Evolutionary conservation across 2,797 vertebrate species (phyloP), one percentile per base, ranked within the genome.

Genomic region (Telmatherina bonti): DNA sequence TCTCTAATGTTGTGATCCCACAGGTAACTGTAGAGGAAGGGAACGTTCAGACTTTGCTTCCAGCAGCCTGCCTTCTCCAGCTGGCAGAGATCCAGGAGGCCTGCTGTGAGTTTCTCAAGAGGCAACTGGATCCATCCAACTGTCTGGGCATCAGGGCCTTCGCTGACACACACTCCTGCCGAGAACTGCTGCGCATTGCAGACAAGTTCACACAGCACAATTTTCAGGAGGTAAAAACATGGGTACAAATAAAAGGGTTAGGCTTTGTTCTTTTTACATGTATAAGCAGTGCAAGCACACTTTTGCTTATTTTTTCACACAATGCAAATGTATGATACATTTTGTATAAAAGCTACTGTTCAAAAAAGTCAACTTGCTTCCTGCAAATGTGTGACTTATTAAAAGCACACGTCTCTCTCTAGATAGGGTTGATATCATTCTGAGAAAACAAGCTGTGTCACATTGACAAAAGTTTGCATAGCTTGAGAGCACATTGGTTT

Each of bases 141-240:
- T 99, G 98, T 90, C 91, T 99, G 72, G 98, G 98, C 79, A 99
- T 99, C 91, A 94, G 98, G 78, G 98, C 98, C 74, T 99, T 99
- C 27, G 98, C 98, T 0, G 98, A 99, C 88, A 99, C 98, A 1
- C 98, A 99, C 88, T 99, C 98, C 2, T 99, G 98, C 81, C 95
- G 97, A 0, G 98, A 99, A 64, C 93, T 99, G 78, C 95, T 99
- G 67, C 95, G 98, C 75, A 99, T 99, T 33, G 98, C 98, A 10
- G 98, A 99, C 93, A 99, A 99, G 85, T 99, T 99, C 90, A 99
- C 98, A 0, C 98, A 99, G 75, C 98, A 99, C 91, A 99, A 99
- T 86, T 99, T 99, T 84, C 98, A 99, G 85, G 98, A 99, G 96
- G 98, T 99, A 86, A 93, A 59, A 58, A 10, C 2, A 18, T 3